These are phyloP conservation scores for Ostrea denselamellosa DNA, from an alignment of 1,140 invertebrate species.

Conservation along the genomic window DNA sequence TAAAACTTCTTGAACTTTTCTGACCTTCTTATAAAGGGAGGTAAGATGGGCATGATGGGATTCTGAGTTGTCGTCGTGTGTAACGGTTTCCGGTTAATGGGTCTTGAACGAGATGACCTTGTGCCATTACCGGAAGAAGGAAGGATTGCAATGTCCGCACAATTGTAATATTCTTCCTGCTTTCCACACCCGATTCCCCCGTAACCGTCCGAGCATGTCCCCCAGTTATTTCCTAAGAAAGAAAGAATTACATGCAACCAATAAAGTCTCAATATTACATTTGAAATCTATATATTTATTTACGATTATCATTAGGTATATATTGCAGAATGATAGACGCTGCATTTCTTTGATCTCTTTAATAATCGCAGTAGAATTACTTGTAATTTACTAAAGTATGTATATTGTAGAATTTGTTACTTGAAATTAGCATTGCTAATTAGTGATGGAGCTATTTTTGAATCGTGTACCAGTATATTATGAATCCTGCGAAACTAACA, in stretches of 20 bases:
- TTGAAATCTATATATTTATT: no score
- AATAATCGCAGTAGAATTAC: no score
- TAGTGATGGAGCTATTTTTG: no score
- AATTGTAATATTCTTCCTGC: slow-evolving; percentile 71
- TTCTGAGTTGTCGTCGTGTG: neutral
- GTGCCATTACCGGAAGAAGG: neutral
- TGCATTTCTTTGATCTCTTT: no score
- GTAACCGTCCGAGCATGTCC: slow-evolving; percentile 60
- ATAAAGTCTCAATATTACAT: no score
- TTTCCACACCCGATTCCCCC: slow-evolving; percentile 63
- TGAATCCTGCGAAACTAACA: no score
- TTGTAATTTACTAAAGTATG: no score
- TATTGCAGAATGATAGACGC: no score
- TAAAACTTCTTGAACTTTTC: slow-evolving; percentile 16
- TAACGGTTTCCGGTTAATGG: neutral
- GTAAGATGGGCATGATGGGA: neutral
- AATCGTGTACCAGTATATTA: no score
- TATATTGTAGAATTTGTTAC: no score
- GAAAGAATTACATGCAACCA: neutral
- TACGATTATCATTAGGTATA: no score
- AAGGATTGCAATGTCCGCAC: slow-evolving; percentile 67
- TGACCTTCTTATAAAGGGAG: neutral
- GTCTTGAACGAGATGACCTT: neutral
- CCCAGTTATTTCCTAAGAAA: slow-evolving; percentile 66
- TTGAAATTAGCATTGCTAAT: no score